Evolutionary conservation across 1,140 invertebrate genomes (phyloP).

Genomic region (Drosophila nigrodunni): DNA sequence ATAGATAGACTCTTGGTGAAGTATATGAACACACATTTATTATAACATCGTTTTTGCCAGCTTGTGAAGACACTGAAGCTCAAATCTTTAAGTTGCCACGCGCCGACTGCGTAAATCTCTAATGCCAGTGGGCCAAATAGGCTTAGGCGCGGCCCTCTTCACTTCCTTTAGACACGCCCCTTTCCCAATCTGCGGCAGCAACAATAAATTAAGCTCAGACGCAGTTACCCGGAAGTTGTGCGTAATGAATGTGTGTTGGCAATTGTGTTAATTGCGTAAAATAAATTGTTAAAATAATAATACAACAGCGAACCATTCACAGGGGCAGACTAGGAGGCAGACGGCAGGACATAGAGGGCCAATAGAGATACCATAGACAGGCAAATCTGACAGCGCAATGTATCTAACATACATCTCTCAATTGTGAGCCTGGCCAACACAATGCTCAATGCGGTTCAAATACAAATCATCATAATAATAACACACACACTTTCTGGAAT

Average conservation of each 20-base stretch:
- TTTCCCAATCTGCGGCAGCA: conserved; percentile 4
- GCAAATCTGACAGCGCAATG: conserved; percentile 49
- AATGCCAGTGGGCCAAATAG: conserved; percentile 36
- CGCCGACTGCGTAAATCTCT: conserved; percentile 73
- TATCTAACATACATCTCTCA: conserved; percentile 23
- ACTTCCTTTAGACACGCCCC: background rate
- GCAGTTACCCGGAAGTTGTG: conserved; percentile 70
- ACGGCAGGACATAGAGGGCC: background rate
- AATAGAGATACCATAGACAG: conserved; percentile 8
- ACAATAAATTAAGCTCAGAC: conserved; percentile 80
- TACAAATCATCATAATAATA: conserved; percentile 54
- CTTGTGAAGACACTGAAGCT: conserved; percentile 24
- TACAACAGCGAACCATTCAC: conserved; percentile 34
- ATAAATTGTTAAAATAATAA: conserved; percentile 83
- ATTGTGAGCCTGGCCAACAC: conserved; percentile 24
- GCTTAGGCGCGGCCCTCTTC: conserved; percentile 42
- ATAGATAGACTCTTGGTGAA: conserved; percentile 19
- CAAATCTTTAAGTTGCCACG: conserved; percentile 75
- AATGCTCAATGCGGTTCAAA: conserved; percentile 24
- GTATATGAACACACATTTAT: conserved; percentile 61
- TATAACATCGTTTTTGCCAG: conserved; percentile 71
- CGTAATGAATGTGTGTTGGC: conserved; percentile 80
- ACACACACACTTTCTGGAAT: background rate
- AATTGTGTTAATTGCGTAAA: conserved; percentile 82
- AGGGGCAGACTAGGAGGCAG: background rate